Conservation (phyloP, 2,797 vertebrate species). For the Lindbergichthys nudifrons region DNA sequence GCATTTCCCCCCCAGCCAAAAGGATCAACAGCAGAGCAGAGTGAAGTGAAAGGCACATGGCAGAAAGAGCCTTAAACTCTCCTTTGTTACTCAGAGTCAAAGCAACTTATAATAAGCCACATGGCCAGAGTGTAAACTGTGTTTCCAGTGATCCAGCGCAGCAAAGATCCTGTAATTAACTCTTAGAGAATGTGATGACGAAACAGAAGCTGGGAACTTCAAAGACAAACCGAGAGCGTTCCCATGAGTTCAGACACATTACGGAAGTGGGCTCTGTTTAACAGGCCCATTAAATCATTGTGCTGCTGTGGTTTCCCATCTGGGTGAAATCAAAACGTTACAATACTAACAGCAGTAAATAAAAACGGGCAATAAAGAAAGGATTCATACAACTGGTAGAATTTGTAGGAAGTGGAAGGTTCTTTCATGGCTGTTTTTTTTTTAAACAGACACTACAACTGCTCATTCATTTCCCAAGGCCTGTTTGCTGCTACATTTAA, state of each 20-base stretch:
- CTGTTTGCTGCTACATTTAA: conserved; percentile 42
- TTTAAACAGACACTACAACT: conserved; percentile 29
- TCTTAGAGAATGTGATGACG: conserved; percentile 66
- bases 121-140: conserved; percentile 48
- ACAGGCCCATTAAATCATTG: conserved; percentile 65
- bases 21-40: conserved; percentile 31
- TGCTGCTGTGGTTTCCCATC: conserved; percentile 65
- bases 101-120: conserved; percentile 49
- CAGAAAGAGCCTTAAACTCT: conserved; percentile 27
- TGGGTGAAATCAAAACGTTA: conserved; percentile 65
- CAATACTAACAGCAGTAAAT: conserved; percentile 65
- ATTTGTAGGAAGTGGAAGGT: conserved; percentile 36
- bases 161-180: conserved; percentile 70
- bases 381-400: conserved; percentile 45
- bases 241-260: conserved; percentile 64
- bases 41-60: conserved; percentile 35
- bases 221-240: conserved; percentile 55
- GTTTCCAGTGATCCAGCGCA: conserved; percentile 53
- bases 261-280: conserved; percentile 61
- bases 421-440: conserved; percentile 43
- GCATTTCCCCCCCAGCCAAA: conserved; percentile 31
- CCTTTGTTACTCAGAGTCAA: conserved; percentile 39
- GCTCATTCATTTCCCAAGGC: conserved; percentile 43
- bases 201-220: conserved; percentile 73
- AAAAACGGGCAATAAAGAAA: conserved; percentile 57